Conservation (phyloP, 2,888 invertebrate species). For the Heliconius ethilla region DNA sequence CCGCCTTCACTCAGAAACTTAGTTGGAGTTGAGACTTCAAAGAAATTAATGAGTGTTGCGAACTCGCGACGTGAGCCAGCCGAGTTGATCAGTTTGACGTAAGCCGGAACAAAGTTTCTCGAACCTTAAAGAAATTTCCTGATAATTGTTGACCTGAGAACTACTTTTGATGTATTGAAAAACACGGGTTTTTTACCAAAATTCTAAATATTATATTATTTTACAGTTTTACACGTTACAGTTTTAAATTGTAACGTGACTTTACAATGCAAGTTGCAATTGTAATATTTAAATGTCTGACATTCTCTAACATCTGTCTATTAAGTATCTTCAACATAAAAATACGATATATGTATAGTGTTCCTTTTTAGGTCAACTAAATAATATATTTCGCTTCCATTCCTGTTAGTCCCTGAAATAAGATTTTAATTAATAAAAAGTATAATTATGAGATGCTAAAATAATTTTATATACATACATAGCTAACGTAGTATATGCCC, state of each 20-base stretch:
- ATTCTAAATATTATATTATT: background rate
- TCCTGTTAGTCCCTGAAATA: too few species aligned
- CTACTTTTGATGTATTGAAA: constrained; percentile 19
- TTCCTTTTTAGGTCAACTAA: too few species aligned
- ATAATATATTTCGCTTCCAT: too few species aligned
- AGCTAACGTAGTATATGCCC: background rate
- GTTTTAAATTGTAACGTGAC: background rate
- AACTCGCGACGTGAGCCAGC: constrained; percentile 76
- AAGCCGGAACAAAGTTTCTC: constrained; percentile 78
- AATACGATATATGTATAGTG: too few species aligned
- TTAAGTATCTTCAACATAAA: too few species aligned
- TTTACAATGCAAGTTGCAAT: background rate
- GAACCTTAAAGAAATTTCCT: constrained; percentile 70
- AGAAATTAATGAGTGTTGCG: constrained; percentile 81
- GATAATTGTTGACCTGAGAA: constrained; percentile 59
- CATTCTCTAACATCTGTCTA: too few species aligned
- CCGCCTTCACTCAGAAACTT: constrained; percentile 69
- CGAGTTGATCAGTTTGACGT: constrained; percentile 79
- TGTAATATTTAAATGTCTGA: background rate
- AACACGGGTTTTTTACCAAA: background rate
- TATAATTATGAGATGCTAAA: background rate
- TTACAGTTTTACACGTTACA: too few species aligned
- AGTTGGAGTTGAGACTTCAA: constrained; percentile 72
- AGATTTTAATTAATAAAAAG: too few species aligned
- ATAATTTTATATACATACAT: background rate